A percentile compares a stretch with the other conserved stretches of the same genome.
Conservation (phyloP, 2,888 invertebrate species). For the Pecten maximus region DNA sequence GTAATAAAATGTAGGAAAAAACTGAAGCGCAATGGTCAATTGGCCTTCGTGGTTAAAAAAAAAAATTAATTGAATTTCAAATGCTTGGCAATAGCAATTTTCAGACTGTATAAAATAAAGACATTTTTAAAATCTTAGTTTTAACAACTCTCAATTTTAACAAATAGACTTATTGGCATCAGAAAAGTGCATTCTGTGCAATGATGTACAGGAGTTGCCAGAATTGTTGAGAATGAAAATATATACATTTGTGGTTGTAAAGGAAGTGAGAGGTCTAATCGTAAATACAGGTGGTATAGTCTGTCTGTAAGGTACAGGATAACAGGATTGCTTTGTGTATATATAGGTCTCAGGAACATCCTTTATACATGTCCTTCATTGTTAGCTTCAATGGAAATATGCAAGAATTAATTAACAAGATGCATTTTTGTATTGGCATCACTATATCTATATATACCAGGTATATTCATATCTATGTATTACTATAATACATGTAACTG, state of each 20-base stretch:
- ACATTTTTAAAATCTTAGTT: not conserved
- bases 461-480: no score
- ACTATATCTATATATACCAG: no score
- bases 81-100: not conserved
- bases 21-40: not conserved
- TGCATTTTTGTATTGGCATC: not conserved
- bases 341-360: not conserved
- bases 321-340: not conserved
- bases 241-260: not conserved
- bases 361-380: not conserved
- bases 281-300: not conserved
- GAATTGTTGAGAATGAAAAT: not conserved
- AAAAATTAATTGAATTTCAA: not conserved
- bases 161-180: not conserved
- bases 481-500: no score
- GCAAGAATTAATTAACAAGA: not conserved
- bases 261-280: not conserved
- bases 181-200: not conserved
- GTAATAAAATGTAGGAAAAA: not conserved
- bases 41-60: not conserved
- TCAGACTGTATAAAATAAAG: not conserved
- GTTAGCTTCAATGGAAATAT: not conserved
- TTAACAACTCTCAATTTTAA: not conserved
- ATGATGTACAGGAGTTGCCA: not conserved
- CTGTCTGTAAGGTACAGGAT: not conserved